phyloP scores from a whole-genome alignment of 2,797 vertebrate genomes.

The Limosa lapponica region DNA sequence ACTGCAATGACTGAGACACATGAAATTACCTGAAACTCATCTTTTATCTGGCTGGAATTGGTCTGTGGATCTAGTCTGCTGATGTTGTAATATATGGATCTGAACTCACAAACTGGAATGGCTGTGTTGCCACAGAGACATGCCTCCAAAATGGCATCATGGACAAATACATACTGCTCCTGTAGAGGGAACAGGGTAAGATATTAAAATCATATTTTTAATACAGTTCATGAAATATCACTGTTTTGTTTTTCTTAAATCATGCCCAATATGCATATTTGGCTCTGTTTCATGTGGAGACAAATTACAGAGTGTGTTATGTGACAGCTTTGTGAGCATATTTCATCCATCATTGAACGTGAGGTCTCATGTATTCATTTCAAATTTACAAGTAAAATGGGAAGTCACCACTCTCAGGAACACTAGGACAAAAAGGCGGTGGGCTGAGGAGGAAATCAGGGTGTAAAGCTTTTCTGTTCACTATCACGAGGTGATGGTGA shows the following conservation, averaged over 20 bases:
- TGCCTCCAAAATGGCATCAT: conserved; percentile 96
- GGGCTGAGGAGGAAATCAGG: neutral
- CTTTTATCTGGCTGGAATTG: conserved; percentile 98
- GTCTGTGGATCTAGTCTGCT: conserved; percentile 96
- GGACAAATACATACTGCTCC: conserved; percentile 98
- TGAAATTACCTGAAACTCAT: conserved; percentile 92
- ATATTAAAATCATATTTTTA: neutral
- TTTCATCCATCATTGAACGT: neutral
- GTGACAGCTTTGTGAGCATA: conserved; percentile 42
- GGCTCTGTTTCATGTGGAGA: conserved; percentile 20
- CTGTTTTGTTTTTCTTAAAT: neutral
- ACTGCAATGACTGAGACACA: neutral
- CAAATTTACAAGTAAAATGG: conserved; percentile 11
- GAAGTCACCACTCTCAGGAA: neutral
- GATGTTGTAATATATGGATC: conserved; percentile 96
- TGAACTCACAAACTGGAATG: conserved; percentile 97
- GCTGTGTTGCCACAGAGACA: conserved; percentile 97
- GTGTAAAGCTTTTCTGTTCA: neutral
- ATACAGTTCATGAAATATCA: neutral
- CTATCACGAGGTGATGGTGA: neutral
- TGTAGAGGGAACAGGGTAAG: conserved; percentile 51
- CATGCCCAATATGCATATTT: conserved; percentile 1
- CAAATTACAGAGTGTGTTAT: conserved; percentile 26
- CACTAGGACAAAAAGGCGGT: neutral
- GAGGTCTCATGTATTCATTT: neutral